A percentile compares a stretch with the other conserved stretches of the same genome.
Conservation (phyloP, 2,113 vertebrate species). For the Platichthys flesus region DNA sequence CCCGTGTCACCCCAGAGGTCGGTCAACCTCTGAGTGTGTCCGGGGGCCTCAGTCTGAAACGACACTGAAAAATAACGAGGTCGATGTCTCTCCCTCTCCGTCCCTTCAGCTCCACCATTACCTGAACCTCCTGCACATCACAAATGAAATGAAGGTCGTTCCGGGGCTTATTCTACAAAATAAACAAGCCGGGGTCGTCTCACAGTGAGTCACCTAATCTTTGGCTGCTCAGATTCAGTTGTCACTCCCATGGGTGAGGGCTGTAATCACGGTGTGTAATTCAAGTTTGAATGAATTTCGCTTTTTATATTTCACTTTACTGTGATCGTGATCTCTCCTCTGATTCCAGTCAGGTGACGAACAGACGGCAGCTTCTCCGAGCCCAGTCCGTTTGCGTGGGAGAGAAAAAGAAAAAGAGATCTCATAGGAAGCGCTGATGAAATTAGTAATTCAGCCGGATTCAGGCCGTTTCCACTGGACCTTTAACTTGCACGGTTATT, state of each 20-base stretch:
- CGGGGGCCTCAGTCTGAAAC: slow-evolving; percentile 89
- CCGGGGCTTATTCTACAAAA: not conserved
- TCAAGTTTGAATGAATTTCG: no score
- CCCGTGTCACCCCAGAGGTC: slow-evolving; percentile 86
- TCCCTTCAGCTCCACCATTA: slow-evolving; percentile 85
- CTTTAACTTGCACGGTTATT: slow-evolving; percentile 56
- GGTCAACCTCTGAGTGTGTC: slow-evolving; percentile 87
- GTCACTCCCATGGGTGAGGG: no score
- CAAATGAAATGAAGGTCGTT: slow-evolving; percentile 28
- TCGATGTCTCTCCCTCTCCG: slow-evolving; percentile 89
- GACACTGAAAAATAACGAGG: slow-evolving; percentile 89
- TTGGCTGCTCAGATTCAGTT: no score
- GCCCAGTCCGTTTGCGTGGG: slow-evolving; percentile 84
- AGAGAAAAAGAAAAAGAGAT: slow-evolving; percentile 77
- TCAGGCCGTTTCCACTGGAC: slow-evolving; percentile 41
- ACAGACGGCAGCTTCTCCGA: slow-evolving; percentile 32
- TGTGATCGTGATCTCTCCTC: slow-evolving; percentile 39
- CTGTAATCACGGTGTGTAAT: no score
- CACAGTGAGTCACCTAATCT: slow-evolving; percentile 1
- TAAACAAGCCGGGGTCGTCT: not conserved
- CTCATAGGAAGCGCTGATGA: slow-evolving; percentile 89
- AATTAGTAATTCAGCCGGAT: slow-evolving; percentile 76
- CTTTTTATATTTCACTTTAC: no score
- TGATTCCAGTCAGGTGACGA: slow-evolving; percentile 75
- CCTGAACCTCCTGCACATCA: slow-evolving; percentile 78